These are phyloP conservation scores for Valencia hispanica DNA, from an alignment of 2,797 vertebrate species.

Conservation along the genomic window DNA sequence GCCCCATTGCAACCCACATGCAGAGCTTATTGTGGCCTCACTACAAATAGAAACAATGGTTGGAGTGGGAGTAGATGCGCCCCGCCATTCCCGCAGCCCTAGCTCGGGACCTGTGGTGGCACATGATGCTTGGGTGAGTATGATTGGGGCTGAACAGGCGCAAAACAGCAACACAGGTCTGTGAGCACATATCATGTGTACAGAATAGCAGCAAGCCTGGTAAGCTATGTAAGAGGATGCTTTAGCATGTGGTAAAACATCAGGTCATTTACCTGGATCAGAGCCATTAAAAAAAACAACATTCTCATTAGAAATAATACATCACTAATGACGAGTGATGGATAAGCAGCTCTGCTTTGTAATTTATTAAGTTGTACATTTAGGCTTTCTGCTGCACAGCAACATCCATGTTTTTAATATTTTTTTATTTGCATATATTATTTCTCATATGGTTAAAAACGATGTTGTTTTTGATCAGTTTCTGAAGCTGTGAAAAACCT, in stretches of 20 bases:
- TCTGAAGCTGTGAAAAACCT: conserved; percentile 18
- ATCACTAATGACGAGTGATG: conserved; percentile 26
- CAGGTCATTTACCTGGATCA: conserved; percentile 15
- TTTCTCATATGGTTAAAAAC: background rate
- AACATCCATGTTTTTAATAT: conserved; percentile 10
- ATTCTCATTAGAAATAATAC: conserved; percentile 8
- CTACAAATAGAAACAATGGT: conserved; percentile 69
- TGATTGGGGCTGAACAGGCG: conserved; percentile 20
- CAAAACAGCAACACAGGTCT: conserved; percentile 43
- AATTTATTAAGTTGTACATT: conserved; percentile 8
- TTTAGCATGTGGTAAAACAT: conserved; percentile 42
- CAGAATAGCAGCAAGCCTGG: conserved; percentile 33
- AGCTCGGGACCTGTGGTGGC: conserved; percentile 56
- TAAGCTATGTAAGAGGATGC: conserved; percentile 10
- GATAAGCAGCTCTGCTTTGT: background rate
- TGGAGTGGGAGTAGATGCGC: conserved; percentile 70
- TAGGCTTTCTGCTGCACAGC: conserved; percentile 5
- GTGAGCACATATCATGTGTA: conserved; percentile 34
- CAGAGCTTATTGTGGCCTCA: conserved; percentile 57
- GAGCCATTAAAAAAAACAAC: conserved; percentile 28
- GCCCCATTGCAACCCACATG: conserved; percentile 59
- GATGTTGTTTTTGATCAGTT: conserved; percentile 1
- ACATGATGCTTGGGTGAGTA: conserved; percentile 45
- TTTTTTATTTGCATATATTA: background rate
- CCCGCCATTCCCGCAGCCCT: conserved; percentile 62